phyloP scores from a whole-genome alignment of 2,113 vertebrate genomes.

The Australoheros scitulus region DNA sequence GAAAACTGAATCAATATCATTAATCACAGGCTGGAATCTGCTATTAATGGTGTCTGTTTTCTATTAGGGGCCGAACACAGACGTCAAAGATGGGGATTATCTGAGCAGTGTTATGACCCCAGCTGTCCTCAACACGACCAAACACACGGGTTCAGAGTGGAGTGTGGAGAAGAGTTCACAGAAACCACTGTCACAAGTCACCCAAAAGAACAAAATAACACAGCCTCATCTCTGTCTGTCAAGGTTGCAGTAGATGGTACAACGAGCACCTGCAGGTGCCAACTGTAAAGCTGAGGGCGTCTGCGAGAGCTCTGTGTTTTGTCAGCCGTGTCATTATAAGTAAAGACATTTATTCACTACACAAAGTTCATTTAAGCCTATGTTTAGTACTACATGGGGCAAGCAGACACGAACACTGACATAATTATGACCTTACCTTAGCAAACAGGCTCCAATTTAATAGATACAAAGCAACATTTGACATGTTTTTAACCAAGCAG shows the following conservation, averaged over 20 bases:
- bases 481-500: background rate
- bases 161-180: slow-evolving; percentile 25
- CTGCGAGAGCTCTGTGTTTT: background rate
- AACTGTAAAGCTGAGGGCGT: background rate
- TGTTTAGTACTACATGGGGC: background rate
- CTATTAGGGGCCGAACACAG: slow-evolving; percentile 71
- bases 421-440: background rate
- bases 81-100: slow-evolving; percentile 64
- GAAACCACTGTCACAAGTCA: background rate
- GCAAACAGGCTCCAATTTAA: background rate
- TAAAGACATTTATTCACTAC: background rate
- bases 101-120: slow-evolving; percentile 55
- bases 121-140: slow-evolving; percentile 64
- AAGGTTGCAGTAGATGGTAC: slow-evolving; percentile 9
- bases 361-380: background rate
- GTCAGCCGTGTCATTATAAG: background rate
- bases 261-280: slow-evolving; percentile 37
- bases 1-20: slow-evolving; percentile 84
- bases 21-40: slow-evolving; percentile 81
- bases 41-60: slow-evolving; percentile 82
- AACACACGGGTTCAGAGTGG: slow-evolving; percentile 53
- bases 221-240: slow-evolving; percentile 14
- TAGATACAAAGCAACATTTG: background rate
- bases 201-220: background rate
- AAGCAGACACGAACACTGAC: background rate